phyloP scores from a whole-genome alignment of 2,888 invertebrate genomes.

The Micropterix aruncella region DNA sequence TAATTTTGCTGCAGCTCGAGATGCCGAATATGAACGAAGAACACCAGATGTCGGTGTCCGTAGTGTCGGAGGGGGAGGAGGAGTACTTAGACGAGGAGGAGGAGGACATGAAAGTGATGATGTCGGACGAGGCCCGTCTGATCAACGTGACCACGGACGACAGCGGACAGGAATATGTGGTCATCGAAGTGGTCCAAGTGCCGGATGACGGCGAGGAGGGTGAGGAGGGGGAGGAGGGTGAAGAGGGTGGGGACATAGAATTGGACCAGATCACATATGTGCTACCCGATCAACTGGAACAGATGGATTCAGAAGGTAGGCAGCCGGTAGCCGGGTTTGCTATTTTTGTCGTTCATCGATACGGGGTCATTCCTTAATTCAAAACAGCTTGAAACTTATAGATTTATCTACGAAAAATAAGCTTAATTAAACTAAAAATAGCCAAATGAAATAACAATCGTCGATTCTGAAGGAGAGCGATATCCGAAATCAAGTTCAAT shows the following conservation, averaged over 20 bases:
- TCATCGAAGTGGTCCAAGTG: constrained; percentile 77
- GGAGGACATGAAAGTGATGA: constrained; percentile 17
- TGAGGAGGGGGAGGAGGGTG: constrained; percentile 28
- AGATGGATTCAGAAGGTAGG: constrained; percentile 17
- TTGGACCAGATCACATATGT: constrained; percentile 17
- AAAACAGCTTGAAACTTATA: too few relatives aligned
- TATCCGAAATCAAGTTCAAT: too few relatives aligned
- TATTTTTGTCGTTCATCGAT: too few relatives aligned
- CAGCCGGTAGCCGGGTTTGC: too few relatives aligned
- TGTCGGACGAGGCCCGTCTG: not conserved
- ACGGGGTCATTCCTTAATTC: too few relatives aligned
- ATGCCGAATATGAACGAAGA: constrained; percentile 23
- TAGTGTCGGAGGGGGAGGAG: constrained; percentile 13
- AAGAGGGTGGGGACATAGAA: constrained; percentile 23
- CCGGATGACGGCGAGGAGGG: constrained; percentile 49
- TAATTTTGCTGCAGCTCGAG: constrained; percentile 23
- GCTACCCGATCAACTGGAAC: constrained; percentile 14
- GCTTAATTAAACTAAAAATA: too few relatives aligned
- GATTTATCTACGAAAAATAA: too few relatives aligned
- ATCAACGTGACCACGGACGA: constrained; percentile 44
- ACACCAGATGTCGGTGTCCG: constrained; percentile 13
- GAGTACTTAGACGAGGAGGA: constrained; percentile 19
- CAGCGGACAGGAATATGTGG: constrained; percentile 75
- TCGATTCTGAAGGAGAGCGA: too few relatives aligned
- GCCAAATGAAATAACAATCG: too few relatives aligned